A percentile compares a stretch with the other conserved stretches of the same genome.
Conservation (phyloP, 2,888 invertebrate species). For the Erebia palarica region DNA sequence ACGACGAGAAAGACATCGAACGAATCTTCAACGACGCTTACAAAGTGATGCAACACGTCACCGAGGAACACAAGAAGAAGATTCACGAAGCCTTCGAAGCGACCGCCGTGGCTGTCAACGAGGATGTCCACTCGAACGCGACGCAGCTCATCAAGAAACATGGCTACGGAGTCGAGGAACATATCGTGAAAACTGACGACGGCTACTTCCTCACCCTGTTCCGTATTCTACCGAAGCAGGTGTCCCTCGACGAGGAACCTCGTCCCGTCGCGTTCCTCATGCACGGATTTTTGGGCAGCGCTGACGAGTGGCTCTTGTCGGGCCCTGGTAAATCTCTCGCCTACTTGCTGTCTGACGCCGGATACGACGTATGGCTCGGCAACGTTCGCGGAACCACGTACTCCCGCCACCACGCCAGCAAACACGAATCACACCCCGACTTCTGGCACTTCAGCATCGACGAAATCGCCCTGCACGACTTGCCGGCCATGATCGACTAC, state of each 20-base stretch:
- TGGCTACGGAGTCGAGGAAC: conserved; percentile 64
- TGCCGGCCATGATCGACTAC: conserved; percentile 74
- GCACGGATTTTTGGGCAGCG: conserved; percentile 86
- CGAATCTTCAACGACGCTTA: conserved; percentile 63
- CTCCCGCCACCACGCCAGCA: conserved; percentile 64
- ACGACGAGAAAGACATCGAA: conserved; percentile 55
- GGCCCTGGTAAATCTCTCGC: conserved; percentile 80
- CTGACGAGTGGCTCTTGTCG: conserved; percentile 86
- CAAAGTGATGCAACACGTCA: conserved; percentile 58
- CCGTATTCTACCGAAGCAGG: conserved; percentile 63
- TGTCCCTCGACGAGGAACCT: conserved; percentile 40
- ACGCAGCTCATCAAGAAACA: conserved; percentile 63
- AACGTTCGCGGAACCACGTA: conserved; percentile 73
- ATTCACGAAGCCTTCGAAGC: conserved; percentile 55
- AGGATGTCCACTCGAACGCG: conserved; percentile 55
- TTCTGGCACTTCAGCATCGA: conserved; percentile 76
- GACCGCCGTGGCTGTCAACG: conserved; percentile 47
- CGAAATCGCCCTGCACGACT: conserved; percentile 70
- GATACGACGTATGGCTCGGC: conserved; percentile 76
- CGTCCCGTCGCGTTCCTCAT: conserved; percentile 79
- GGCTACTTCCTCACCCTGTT: conserved; percentile 72
- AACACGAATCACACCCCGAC: conserved; percentile 60
- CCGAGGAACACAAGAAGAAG: conserved; percentile 55
- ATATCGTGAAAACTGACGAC: conserved; percentile 68
- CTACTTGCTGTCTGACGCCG: conserved; percentile 65